Conservation (phyloP, 2,888 invertebrate species). For the Germaria angustata region DNA sequence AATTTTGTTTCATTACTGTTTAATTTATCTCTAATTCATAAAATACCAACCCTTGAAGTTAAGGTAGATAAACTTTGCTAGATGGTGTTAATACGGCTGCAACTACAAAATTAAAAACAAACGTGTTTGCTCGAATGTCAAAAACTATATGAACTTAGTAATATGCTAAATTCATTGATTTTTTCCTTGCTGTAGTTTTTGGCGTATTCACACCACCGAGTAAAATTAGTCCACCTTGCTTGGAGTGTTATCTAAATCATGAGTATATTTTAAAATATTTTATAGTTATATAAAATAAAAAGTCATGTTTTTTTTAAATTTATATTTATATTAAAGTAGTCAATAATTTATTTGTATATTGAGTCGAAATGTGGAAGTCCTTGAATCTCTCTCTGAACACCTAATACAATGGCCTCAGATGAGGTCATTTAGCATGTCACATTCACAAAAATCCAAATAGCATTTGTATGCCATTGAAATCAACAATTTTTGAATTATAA, state of each 20-base stretch:
- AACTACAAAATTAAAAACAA: no score
- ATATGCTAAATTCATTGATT: no score
- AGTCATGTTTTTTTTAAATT: not conserved
- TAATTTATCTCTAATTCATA: no score
- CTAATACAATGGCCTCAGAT: slow-evolving; percentile 60
- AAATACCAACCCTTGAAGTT: no score
- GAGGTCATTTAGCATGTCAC: slow-evolving; percentile 50
- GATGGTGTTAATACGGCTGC: no score
- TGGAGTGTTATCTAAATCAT: not conserved
- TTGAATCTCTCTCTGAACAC: slow-evolving; percentile 54
- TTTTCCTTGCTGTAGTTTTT: no score
- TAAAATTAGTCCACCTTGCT: no score
- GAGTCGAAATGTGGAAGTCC: slow-evolving; percentile 35
- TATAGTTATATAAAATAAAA: not conserved
- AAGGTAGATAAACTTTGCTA: no score
- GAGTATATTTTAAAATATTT: slow-evolving; percentile 11
- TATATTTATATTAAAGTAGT: not conserved
- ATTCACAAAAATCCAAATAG: slow-evolving; percentile 18
- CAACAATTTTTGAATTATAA: not conserved
- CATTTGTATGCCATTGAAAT: slow-evolving; percentile 27
- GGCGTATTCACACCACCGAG: no score
- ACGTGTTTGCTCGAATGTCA: no score
- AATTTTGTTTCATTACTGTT: no score
- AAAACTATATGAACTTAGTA: no score
- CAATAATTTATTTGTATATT: not conserved